Conservation (phyloP, 2,888 invertebrate genomes). For the Artemia sinica region DNA sequence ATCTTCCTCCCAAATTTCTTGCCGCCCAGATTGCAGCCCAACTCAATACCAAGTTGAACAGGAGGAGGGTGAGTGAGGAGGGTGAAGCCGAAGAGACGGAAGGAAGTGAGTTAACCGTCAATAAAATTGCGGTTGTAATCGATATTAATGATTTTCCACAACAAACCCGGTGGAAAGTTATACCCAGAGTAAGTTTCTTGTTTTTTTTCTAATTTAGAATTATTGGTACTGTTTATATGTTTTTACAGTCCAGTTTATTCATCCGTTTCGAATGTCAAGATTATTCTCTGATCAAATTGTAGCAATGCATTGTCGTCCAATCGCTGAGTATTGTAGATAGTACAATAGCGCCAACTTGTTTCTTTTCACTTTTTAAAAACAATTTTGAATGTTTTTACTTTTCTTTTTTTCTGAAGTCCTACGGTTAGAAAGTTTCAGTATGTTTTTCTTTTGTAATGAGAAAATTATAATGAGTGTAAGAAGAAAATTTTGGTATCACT, state of each 20-base stretch:
- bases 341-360: background rate
- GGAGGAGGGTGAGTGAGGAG: no score
- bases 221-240: conserved; percentile 4
- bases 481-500: no score
- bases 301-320: background rate
- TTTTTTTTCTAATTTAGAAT: conserved; percentile 8
- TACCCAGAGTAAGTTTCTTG: conserved; percentile 54
- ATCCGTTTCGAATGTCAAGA: background rate
- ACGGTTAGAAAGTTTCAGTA: no score
- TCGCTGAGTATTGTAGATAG: background rate
- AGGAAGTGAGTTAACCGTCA: conserved; percentile 43
- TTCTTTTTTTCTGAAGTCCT: no score
- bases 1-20: no score
- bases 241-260: background rate
- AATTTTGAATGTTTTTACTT: no score
- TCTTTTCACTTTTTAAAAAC: background rate
- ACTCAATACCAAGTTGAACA: conserved; percentile 84
- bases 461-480: no score
- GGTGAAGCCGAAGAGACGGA: conserved; percentile 44
- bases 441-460: no score
- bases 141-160: conserved; percentile 99
- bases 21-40: conserved; percentile 94
- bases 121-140: conserved; percentile 90
- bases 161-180: conserved; percentile 93
- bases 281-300: no score